Conservation (phyloP, 2,113 vertebrate species). For the Lethenteron camtschaticum region DNA sequence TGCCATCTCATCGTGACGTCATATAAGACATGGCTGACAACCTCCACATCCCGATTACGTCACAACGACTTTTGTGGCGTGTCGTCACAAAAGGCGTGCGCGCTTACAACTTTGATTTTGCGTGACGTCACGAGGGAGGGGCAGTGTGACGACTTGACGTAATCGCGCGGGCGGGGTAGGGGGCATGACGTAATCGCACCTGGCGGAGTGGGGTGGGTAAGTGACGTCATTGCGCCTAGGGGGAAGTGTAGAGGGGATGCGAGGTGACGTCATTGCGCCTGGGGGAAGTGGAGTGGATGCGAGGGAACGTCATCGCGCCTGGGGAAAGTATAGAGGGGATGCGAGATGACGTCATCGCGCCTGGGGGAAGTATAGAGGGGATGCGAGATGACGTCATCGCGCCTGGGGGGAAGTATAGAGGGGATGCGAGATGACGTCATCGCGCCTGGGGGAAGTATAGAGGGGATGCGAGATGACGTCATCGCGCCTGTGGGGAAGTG, state of each 20-base stretch:
- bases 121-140: background rate
- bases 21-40: no score
- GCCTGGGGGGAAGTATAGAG: no score
- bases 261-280: background rate
- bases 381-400: background rate
- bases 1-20: no score
- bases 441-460: no score
- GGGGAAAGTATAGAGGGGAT: conserved; percentile 17
- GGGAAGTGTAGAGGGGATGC: background rate
- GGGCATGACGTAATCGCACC: background rate
- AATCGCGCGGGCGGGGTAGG: background rate
- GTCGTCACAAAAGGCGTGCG: no score
- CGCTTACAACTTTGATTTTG: no score
- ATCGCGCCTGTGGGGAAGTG: no score
- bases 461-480: no score
- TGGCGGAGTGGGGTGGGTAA: background rate
- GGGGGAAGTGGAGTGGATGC: background rate
- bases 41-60: no score
- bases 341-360: background rate
- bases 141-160: background rate
- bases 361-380: background rate
- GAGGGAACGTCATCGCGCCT: background rate
- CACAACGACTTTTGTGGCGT: no score
- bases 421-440: no score
- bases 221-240: background rate